phyloP scores from a whole-genome alignment of 2,797 vertebrate genomes.

The Sylvia borin region DNA sequence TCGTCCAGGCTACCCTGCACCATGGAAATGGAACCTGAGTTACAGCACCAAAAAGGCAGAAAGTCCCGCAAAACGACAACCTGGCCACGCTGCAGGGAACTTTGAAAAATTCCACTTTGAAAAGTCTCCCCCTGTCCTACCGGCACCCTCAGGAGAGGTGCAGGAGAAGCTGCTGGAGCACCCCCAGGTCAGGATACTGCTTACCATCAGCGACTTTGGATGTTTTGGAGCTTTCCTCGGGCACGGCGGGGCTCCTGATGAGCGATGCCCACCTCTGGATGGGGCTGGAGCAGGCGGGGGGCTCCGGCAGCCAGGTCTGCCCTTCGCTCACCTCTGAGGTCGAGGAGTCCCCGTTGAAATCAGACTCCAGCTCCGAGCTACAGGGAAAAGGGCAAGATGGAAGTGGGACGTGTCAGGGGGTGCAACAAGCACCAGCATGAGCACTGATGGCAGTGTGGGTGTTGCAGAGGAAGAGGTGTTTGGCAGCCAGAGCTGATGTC shows the following conservation, averaged over 20 bases:
- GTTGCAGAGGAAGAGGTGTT: background rate
- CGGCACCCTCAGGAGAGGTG: background rate
- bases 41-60: background rate
- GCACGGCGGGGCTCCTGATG: background rate
- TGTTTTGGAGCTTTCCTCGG: background rate
- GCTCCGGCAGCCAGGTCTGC: background rate
- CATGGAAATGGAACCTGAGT: background rate
- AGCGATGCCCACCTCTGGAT: background rate
- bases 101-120: rapidly evolving
- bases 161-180: background rate
- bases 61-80: background rate
- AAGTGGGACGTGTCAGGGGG: background rate
- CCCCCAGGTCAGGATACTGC: rapidly evolving
- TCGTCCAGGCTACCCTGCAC: background rate
- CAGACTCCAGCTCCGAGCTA: slow-evolving; percentile 76
- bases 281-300: background rate
- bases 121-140: background rate
- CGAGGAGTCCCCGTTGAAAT: background rate
- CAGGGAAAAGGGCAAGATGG: background rate
- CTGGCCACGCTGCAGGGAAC: background rate
- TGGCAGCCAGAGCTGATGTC: background rate
- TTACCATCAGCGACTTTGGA: slow-evolving; percentile 68
- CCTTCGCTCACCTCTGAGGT: background rate
- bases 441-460: background rate
- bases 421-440: background rate